Evolutionary conservation across 2,113 vertebrate species (phyloP), one percentile per base, ranked within the genome.

Genomic region (Hemibagrus wyckioides): DNA sequence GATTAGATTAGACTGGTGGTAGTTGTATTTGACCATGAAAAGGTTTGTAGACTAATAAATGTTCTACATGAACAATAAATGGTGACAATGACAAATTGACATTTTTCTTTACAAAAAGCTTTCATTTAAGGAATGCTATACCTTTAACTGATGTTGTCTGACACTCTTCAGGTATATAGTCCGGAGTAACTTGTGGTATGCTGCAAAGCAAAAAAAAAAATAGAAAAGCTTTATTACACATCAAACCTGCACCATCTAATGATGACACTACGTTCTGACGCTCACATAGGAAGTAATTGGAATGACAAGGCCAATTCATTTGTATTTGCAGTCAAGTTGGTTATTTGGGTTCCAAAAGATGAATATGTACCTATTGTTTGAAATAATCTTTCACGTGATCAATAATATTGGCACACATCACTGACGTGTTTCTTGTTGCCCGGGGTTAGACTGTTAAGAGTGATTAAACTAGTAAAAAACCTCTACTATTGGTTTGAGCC

Each of bases 121-220:
- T 56, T n/a, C 44, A 52, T 28, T 30, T 59, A 61, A 19, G 30
- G 6, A 50, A n/a, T 44, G 5, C 14, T 52, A 76, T 77, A 87
- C 86, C 82, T 87, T 87, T 87, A n/a, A 79, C 50, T 30, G 48
- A 80, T 3, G 67, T 83, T 0, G 86, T 44, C 84, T 90, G 93
- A 48, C 57, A 36, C 0, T 88, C n/a, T 75, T 89, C 90, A 2
- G 85, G 8, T 28, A 90, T 91, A 0, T 91, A 75, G 28, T 23
- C 89, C 0, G 41, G 56, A 0, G 83, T 50, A 33, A 93, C 91
- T 54, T 69, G 69, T 6, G 92, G 80, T 7, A 82, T 56, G 82
- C 93, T 95, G 87, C 50, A 80, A 83, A 82, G 77, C 19, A 82
- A 30, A 76, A 50, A 75, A 50, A 48, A 59, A 41, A 73, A 13